These are phyloP conservation scores for Scomber japonicus DNA, from an alignment of 2,113 vertebrate genomes.

Conservation along the genomic window DNA sequence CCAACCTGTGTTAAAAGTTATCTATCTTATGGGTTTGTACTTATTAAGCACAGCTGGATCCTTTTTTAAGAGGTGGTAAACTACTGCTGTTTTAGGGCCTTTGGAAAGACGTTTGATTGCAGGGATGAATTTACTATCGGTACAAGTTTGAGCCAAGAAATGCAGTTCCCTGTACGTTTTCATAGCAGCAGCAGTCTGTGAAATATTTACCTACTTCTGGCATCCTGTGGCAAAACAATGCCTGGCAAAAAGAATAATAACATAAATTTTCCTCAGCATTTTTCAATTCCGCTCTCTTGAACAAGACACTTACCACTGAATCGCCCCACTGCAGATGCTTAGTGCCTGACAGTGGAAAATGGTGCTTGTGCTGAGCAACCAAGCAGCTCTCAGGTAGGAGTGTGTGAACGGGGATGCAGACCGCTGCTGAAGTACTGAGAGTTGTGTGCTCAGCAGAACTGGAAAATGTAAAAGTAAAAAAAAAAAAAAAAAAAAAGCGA, in stretches of 20 bases:
- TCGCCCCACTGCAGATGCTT: slow-evolving; percentile 18
- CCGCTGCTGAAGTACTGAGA: slow-evolving; percentile 12
- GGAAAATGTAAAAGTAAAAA: slow-evolving; percentile 55
- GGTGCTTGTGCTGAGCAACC: neutral
- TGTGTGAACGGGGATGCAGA: neutral
- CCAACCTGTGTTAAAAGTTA: no score
- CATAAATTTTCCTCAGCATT: neutral
- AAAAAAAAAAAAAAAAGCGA: neutral
- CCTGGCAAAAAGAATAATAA: neutral
- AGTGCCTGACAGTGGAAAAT: neutral
- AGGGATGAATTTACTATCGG: neutral
- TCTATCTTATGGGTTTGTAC: no score
- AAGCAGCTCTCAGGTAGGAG: slow-evolving; percentile 10
- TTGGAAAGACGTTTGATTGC: neutral
- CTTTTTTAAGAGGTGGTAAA: no score
- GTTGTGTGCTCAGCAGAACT: slow-evolving; percentile 58
- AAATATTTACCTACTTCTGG: no score
- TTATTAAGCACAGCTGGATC: no score
- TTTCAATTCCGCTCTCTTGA: neutral
- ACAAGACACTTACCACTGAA: neutral
- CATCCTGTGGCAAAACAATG: no score
- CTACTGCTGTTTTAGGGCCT: neutral
- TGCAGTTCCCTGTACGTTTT: no score
- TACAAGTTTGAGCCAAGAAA: neutral
- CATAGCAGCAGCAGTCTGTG: no score